Evolutionary conservation across 2,797 vertebrate genomes (phyloP).

Genomic region (Benthosema pterotum): DNA sequence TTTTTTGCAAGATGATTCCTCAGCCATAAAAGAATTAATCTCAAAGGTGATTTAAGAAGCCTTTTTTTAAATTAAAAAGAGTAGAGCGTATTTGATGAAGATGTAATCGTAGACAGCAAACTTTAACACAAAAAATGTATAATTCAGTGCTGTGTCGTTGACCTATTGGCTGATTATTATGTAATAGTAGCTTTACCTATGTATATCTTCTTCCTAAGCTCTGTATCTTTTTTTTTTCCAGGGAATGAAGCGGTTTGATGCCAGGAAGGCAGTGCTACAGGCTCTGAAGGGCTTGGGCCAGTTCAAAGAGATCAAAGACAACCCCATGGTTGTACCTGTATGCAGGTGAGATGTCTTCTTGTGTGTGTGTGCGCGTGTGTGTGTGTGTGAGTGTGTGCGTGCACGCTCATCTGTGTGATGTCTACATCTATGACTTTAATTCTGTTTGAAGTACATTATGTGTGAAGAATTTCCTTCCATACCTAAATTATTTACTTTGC

Average conservation of each 20-base stretch:
- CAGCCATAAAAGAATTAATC: too few relatives aligned
- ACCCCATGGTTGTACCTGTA: slow-evolving; percentile 94
- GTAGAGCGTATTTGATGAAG: too few relatives aligned
- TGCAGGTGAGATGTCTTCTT: slow-evolving; percentile 83
- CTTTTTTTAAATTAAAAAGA: too few relatives aligned
- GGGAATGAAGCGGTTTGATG: slow-evolving; percentile 92
- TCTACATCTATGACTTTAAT: not conserved
- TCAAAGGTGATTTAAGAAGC: too few relatives aligned
- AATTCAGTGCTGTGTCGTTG: too few relatives aligned
- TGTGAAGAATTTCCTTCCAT: not conserved
- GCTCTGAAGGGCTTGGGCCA: slow-evolving; percentile 86
- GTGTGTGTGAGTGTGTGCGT: not conserved
- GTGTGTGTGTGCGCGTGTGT: not conserved
- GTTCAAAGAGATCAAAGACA: slow-evolving; percentile 88
- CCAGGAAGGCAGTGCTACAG: slow-evolving; percentile 85
- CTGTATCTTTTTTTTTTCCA: slow-evolving; percentile 47
- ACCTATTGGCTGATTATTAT: not conserved
- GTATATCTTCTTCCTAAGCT: slow-evolving; percentile 9
- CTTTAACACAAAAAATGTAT: too few relatives aligned
- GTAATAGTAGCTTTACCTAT: too few relatives aligned
- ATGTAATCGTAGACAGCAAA: too few relatives aligned
- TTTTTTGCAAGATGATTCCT: too few relatives aligned
- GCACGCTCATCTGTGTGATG: too few relatives aligned
- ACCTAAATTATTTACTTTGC: too few relatives aligned
- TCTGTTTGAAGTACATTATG: slow-evolving; percentile 11